A percentile compares a stretch with the other conserved stretches of the same genome.
phyloP scores from a whole-genome alignment of 2,797 vertebrate genomes.

The Ptychobarbus kaznakovi region DNA sequence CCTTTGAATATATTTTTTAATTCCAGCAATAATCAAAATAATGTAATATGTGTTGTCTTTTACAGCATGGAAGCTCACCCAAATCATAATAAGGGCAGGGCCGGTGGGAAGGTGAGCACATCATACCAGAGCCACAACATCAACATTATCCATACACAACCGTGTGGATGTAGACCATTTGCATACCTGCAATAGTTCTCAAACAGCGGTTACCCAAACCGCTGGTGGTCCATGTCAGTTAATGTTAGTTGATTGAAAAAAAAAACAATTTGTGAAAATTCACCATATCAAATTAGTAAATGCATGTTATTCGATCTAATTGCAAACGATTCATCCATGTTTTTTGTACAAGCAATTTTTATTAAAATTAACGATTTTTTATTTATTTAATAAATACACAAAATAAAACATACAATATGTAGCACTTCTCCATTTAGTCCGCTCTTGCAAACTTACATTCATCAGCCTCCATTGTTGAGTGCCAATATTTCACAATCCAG shows the following conservation, averaged over 20 bases:
- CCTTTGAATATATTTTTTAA: not conserved
- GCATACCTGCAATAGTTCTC: not conserved
- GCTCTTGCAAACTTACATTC: not conserved
- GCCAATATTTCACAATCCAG: not conserved
- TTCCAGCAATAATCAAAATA: not conserved
- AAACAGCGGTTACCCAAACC: not conserved
- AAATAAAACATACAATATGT: not conserved
- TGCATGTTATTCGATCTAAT: not conserved
- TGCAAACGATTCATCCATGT: not conserved
- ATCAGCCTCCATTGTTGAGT: not conserved
- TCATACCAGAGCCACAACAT: not conserved
- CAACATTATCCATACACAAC: not conserved
- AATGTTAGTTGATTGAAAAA: not conserved
- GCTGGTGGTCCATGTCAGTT: not conserved
- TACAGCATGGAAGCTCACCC: conserved; percentile 50
- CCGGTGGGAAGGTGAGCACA: conserved; percentile 55
- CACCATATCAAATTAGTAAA: not conserved
- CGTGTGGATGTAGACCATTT: not conserved
- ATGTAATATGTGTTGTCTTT: not conserved
- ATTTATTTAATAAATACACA: no score
- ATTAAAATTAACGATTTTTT: no score
- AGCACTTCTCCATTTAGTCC: not conserved
- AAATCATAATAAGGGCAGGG: conserved; percentile 45
- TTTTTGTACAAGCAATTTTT: not conserved
- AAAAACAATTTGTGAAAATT: not conserved